Percentiles rank a stretch among this genome's conserved stretches.
These are phyloP conservation scores for Drosophila prolongata DNA, from an alignment of 2,888 invertebrate genomes.

Conservation along the genomic window DNA sequence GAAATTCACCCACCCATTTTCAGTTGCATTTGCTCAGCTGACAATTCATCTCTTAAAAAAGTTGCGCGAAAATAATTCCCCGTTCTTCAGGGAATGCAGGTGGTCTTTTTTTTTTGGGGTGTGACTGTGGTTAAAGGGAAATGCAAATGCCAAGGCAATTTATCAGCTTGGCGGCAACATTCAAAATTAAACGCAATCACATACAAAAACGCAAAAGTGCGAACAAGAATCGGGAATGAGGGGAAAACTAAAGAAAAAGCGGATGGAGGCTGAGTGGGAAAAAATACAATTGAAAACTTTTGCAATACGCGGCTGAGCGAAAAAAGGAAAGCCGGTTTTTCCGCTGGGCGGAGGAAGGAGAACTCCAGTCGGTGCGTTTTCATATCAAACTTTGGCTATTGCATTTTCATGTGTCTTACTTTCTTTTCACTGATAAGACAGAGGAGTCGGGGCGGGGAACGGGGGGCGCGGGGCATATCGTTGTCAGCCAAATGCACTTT, in stretches of 20 bases:
- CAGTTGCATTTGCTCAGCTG: conserved; percentile 41
- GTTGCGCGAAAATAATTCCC: conserved; percentile 22
- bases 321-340: not conserved
- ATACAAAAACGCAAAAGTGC: conserved; percentile 53
- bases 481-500: conserved; percentile 77
- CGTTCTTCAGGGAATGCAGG: conserved; percentile 3
- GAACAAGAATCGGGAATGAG: conserved; percentile 37
- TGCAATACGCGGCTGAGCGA: conserved; percentile 69
- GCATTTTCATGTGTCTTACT: conserved; percentile 79
- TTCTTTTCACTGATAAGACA: conserved; percentile 63
- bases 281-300: conserved; percentile 76
- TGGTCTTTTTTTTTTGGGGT: conserved; percentile 7
- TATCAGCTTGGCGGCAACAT: conserved; percentile 60
- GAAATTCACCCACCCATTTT: conserved; percentile 11
- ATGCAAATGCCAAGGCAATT: conserved; percentile 68
- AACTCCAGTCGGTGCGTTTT: conserved; percentile 66
- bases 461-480: conserved; percentile 50
- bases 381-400: conserved; percentile 79
- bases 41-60: conserved; percentile 44
- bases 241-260: conserved; percentile 21
- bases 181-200: conserved; percentile 77
- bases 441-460: not conserved
- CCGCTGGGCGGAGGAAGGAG: not conserved
- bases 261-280: conserved; percentile 21
- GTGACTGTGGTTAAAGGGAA: conserved; percentile 28